Base-by-base conservation (phyloP, 2,888 invertebrate species). In the Alloplasta piceator region DNA sequence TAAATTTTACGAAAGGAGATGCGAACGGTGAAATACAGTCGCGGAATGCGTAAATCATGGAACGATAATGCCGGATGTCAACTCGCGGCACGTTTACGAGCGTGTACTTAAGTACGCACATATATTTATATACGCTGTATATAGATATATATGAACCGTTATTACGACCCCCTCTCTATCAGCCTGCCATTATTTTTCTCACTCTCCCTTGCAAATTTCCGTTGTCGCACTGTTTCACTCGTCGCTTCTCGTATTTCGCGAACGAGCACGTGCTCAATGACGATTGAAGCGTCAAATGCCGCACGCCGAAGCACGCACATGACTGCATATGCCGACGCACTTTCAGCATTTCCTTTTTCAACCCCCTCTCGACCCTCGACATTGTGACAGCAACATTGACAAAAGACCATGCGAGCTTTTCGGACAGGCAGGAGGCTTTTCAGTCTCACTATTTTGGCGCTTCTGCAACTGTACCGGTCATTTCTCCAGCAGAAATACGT, bases 61-160 rank as follows among this genome's bases (percentile, higher is more conserved):
- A 82, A 88, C 89, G 89, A 90, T 90, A 90, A 90, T 88, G 89
- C 89, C 88, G 90, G 89, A 89, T 88, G 89, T 88, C 89, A 87
- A 87, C 80, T 85, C 85, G 84, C 71, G 77, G 83, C 85, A 86
- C 89, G 87, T 90, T 90, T 87, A 87, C 88, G 88, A 89, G 87
- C 82, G 74, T 70, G 83, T 84, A 85, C 82, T 86, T 85, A 84
- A 83, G 64, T 64, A 76, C 73, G 78, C 71, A 72, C 82, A 63
- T 72, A 79, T 66, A 50, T 52, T 48, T 41, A 26, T 26, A 26
- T 26, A 9, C 14, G 50, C 50, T 38, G 64, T 26, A 26, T 26
- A 26, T 26, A 26, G 26, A 26, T 26, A 26, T 26, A 26, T 26
- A 26, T 26, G 3, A 26, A 26, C 26, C 26, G 3, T 26, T 26